Evolutionary conservation across 2,888 invertebrate genomes (phyloP), one percentile per base, ranked within the genome.

Genomic region (Idaea aversata): DNA sequence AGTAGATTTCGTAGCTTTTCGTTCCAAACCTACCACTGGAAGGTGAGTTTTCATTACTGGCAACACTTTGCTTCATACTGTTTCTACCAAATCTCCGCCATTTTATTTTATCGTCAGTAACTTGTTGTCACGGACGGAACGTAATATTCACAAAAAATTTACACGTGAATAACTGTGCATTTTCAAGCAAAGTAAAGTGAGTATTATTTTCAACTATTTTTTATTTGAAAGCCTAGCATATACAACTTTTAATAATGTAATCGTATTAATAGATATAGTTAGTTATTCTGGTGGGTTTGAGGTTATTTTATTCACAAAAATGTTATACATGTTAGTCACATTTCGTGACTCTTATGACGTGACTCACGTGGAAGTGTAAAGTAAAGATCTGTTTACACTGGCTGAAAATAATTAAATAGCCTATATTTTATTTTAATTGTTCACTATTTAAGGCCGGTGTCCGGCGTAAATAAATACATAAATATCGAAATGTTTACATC

Each of bases 141-240:
- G n/a, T n/a, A 63, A 63, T 63, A 57, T 59, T 57, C 35, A 59
- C 59, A 63, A 63, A 63, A 63, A 63, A 59, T 34, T 35, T 63
- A 63, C 63, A 58, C 35, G 63, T 63, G 58, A 63, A 59, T 63
- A 25, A 63, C 63, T 59, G 63, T 63, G 63, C 63, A 63, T 63
- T 63, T 63, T 16, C 59, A 63, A 63, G 36, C 34, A 63, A 63
- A 59, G 63, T 36, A 36, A 63, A 63, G 63, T 58, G 63, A 59
- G 63, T 63, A 63, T 63, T 63, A 59, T 63, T 63, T 63, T 63
- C 63, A 63, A 34, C 34, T 16, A 25, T 57, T 63, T 63, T 58
- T 15, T 35, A 57, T 63, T 36, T 59, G 16, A 59, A 63, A 36
- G 36, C 36, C 36, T 36, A 36, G 34, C 60, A 60, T 13, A 60